Base-by-base conservation (phyloP, 2,113 vertebrate genomes). In the Oreochromis tanganicae region DNA sequence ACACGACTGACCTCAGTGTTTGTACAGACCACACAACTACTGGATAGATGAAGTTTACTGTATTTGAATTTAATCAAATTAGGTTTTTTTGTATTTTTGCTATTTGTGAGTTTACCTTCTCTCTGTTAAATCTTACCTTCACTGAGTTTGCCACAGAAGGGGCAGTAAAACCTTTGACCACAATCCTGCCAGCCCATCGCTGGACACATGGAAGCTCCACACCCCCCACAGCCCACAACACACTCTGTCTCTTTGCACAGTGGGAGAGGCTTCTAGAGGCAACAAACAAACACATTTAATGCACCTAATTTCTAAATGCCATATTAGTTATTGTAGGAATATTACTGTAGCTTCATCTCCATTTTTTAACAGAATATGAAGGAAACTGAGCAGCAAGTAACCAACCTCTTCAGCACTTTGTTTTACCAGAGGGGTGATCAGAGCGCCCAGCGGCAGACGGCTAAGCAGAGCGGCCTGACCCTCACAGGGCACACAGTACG, bases 121-220 rank as follows among this genome's bases (percentile, higher is more conserved):
- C 1, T 46, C 1, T 41, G 14, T 55, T 29, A 17, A 38, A 24
- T 68, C 80, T 85, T 59, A 97, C 97, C 97, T 91, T 96, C 95
- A 9, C 68, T 93, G 66, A 96, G 91, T 85, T 95, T 95, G 8
- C 95, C 95, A 52, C 97, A 97, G 93, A 97, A 97, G 16, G 96
- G 96, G 87, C 97, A 97, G 90, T 90, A 91, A 90, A 97, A 97
- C 73, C 96, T 95, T 84, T 97, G 96, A 7, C 97, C 97, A 79
- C 97, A 96, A 94, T 97, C 97, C 90, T 96, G 96, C 96, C 97
- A 97, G 87, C 89, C 80, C 96, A 97, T 96, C 46, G 93, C 94
- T 2, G 95, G 93, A 79, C 96, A 96, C 96, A 97, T 97, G 88
- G 94, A 92, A 54, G 97, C 96, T 3, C 96, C 95, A 4, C 96